Evolutionary conservation across 2,888 invertebrate species (phyloP), one percentile per base, ranked within the genome.

Genomic region (Cheilosia soror): DNA sequence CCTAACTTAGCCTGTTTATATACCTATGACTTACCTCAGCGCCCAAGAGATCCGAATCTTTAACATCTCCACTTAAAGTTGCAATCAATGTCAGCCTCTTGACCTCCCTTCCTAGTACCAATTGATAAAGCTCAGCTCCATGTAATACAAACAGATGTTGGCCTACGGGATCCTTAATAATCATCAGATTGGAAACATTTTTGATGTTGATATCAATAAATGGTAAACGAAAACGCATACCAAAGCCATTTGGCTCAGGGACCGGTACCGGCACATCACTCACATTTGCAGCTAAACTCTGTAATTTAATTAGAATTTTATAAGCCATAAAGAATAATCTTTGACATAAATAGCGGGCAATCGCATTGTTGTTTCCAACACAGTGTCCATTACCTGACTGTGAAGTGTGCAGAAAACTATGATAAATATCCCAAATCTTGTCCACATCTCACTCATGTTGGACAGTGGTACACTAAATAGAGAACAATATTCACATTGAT

Each of bases 161-260:
- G 5, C 88, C 88, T 4, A 88, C 78, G n/a, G 78, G 62, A 20
- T 90, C 90, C 47, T 89, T 89, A 40, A 92, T 81, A 7, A 92
- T 77, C 55, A 88, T 88, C 15, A 90, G 15, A 5, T 88, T 88
- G 0, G 87, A 87, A 63, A 90, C 88, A 55, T 88, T 88, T 5
- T 87, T 87, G 49, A 91, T 72, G 47, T 89, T 88, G 88, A 91
- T 88, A 87, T 91, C 91, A 88, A 90, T 88, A 42, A 92, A 91
- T 3, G 91, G 91, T 53, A 90, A 72, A 15, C 80, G 87, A 55
- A 92, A 90, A 57, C 89, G 89, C 33, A 91, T 88, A 5, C 89
- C 89, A 65, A 68, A 85, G n/a, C 72, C 76, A 44, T 55, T 47
- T 15, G 15, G 6, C 20, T 2, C 68, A 1, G 62, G 27, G 7